These are phyloP conservation scores for Ptilorrhoa leucosticta DNA, from an alignment of 2,113 vertebrate genomes.

Conservation along the genomic window DNA sequence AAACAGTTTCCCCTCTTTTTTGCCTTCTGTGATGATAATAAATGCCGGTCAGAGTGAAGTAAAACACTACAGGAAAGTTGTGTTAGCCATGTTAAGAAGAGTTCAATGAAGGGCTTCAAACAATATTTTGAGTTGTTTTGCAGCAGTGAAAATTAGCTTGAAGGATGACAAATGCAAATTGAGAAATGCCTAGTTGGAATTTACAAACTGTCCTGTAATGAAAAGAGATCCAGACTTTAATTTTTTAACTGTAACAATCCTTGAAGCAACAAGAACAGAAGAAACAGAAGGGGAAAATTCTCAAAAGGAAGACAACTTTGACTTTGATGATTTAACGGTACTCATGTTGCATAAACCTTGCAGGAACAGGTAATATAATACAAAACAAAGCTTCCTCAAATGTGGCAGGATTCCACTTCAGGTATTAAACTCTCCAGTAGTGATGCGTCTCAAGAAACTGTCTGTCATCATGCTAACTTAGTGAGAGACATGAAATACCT, in stretches of 20 bases:
- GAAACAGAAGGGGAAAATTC: constrained; percentile 52
- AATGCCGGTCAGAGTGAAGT: background rate
- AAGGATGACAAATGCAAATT: constrained; percentile 69
- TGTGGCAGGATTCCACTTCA: background rate
- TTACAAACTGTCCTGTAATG: constrained; percentile 64
- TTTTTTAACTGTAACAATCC: constrained; percentile 62
- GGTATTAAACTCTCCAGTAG: background rate
- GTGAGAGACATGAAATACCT: background rate
- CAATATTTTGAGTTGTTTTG: constrained; percentile 68
- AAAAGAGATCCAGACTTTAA: constrained; percentile 63
- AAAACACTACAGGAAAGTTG: background rate
- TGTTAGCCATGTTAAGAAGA: constrained; percentile 40
- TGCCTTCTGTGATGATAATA: background rate
- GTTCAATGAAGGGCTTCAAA: constrained; percentile 61
- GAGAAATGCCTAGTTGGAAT: constrained; percentile 55
- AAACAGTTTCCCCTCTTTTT: background rate
- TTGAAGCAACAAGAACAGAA: constrained; percentile 67
- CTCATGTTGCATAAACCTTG: background rate
- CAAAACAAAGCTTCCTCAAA: background rate
- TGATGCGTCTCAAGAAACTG: background rate
- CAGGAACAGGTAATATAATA: background rate
- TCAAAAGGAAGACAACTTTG: constrained; percentile 45
- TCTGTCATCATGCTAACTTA: background rate
- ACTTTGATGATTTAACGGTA: constrained; percentile 59
- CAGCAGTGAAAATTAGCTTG: constrained; percentile 67